Evolutionary conservation across 2,113 vertebrate species (phyloP).

Genomic region (Proteles cristata): DNA sequence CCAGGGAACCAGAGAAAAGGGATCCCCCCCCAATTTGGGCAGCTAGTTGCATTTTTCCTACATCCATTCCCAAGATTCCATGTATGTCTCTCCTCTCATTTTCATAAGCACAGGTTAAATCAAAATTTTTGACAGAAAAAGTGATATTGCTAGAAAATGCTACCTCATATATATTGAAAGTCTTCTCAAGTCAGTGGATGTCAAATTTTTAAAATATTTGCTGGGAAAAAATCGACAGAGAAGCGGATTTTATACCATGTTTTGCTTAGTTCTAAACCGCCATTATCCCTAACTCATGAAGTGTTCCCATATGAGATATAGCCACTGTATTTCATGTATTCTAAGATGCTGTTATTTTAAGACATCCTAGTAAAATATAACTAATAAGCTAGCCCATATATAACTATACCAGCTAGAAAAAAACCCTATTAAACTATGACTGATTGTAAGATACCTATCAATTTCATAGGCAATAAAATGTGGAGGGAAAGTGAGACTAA

Average conservation of each 20-base stretch:
- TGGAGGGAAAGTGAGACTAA: neutral
- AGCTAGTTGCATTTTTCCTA: neutral
- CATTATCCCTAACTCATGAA: neutral
- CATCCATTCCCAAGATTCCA: neutral
- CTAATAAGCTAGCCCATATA: neutral
- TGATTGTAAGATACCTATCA: neutral
- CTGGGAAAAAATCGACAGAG: neutral
- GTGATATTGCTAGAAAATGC: neutral
- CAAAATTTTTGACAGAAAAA: neutral
- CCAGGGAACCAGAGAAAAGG: neutral
- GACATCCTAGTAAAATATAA: neutral
- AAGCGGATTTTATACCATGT: neutral
- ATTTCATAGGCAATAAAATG: neutral
- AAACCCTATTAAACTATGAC: neutral
- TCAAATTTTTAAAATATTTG: conserved; percentile 8
- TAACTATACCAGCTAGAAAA: neutral
- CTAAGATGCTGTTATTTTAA: conserved; percentile 6
- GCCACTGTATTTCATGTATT: neutral
- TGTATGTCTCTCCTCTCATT: neutral
- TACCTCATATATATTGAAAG: neutral
- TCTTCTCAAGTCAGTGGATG: neutral
- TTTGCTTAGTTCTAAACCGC: neutral
- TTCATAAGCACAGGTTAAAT: neutral
- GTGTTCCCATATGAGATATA: neutral
- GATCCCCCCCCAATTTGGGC: neutral